Conservation (phyloP, 2,113 vertebrate species). For the Brachyhypopomus occidentalis region DNA sequence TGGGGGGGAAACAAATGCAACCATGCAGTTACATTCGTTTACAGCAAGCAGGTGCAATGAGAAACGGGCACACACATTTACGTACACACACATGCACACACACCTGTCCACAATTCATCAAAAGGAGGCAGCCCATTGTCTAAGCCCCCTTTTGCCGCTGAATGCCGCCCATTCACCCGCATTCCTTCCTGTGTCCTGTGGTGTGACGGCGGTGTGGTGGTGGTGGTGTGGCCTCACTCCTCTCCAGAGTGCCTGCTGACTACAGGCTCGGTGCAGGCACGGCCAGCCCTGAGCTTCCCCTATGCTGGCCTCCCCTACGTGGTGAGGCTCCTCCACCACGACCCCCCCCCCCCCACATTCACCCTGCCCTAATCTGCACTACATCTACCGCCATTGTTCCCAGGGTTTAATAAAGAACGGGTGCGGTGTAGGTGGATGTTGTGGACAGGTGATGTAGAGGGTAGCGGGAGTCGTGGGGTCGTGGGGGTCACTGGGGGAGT, state of each 20-base stretch:
- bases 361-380: constrained; percentile 60
- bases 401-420: constrained; percentile 53
- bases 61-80: background rate
- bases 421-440: constrained; percentile 40
- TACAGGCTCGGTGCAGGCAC: constrained; percentile 45
- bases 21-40: constrained; percentile 50
- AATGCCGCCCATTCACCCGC: constrained; percentile 8
- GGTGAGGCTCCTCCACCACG: background rate
- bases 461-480: constrained; percentile 10
- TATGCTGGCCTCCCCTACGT: background rate
- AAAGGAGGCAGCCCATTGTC: constrained; percentile 41
- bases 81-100: constrained; percentile 17
- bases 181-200: constrained; percentile 25
- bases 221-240: constrained; percentile 38
- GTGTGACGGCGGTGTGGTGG: background rate
- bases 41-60: constrained; percentile 30
- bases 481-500: constrained; percentile 39
- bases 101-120: constrained; percentile 30
- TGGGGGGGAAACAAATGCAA: constrained; percentile 57
- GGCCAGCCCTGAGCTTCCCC: constrained; percentile 43
- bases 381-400: constrained; percentile 62
- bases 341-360: constrained; percentile 21
- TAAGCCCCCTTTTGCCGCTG: constrained; percentile 15
- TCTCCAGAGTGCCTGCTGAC: constrained; percentile 49
- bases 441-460: constrained; percentile 45